Conservation (phyloP, 2,888 invertebrate genomes). For the Drosophila lutescens region DNA sequence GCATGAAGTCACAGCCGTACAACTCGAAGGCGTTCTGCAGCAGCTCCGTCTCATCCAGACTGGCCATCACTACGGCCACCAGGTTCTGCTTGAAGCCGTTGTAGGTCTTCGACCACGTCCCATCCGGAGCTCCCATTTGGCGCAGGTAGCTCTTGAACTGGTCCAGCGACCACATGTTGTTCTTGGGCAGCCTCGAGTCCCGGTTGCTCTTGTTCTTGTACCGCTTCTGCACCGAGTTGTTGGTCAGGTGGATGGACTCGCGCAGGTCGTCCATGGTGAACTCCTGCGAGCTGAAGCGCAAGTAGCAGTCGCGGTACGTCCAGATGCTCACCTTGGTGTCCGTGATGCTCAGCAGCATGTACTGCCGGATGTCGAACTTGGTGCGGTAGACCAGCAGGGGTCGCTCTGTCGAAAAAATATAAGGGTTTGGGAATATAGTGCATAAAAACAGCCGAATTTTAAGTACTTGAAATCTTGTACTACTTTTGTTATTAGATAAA, state of each 20-base stretch:
- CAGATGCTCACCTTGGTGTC: constrained; percentile 92
- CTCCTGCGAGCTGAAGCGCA: constrained; percentile 93
- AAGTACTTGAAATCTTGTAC: no score
- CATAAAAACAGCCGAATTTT: no score
- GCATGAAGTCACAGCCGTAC: constrained; percentile 96
- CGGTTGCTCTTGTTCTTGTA: constrained; percentile 86
- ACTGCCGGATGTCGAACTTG: constrained; percentile 96
- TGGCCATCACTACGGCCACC: constrained; percentile 90
- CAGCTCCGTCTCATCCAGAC: constrained; percentile 89
- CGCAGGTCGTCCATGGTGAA: constrained; percentile 91
- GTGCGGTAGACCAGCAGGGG: constrained; percentile 93
- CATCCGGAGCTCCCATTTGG: constrained; percentile 83
- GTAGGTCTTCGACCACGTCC: constrained; percentile 90
- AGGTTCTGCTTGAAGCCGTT: constrained; percentile 94
- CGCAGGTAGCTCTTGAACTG: constrained; percentile 88
- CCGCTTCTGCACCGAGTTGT: constrained; percentile 93
- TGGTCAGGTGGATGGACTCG: constrained; percentile 94
- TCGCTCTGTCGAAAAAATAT: constrained; percentile 86
- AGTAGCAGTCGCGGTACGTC: constrained; percentile 93
- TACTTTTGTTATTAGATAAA: no score
- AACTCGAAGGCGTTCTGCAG: constrained; percentile 93
- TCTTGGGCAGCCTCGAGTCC: constrained; percentile 88
- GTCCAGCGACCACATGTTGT: constrained; percentile 94
- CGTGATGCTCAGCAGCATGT: constrained; percentile 90
- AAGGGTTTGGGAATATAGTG: neutral